Conservation (phyloP, 2,888 invertebrate genomes). For the Phalera bucephala region DNA sequence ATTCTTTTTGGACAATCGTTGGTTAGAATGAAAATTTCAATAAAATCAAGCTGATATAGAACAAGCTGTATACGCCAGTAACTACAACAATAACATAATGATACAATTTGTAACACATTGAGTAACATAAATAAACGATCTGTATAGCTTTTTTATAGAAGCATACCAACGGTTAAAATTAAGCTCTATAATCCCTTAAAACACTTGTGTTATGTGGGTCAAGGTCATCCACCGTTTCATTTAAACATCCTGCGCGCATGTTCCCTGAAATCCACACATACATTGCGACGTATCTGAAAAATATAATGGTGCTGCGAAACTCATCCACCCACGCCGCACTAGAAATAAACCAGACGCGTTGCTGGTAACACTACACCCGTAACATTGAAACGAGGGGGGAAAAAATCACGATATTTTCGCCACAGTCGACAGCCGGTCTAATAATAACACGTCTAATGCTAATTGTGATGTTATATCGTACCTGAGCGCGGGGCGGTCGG, state of each 20-base stretch:
- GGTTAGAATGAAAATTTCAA: too few species aligned
- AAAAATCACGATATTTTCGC: conserved; percentile 48
- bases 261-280: conserved; percentile 28
- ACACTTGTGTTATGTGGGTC: conserved; percentile 53
- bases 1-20: too few species aligned
- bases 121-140: too few species aligned
- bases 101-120: too few species aligned
- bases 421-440: conserved; percentile 38
- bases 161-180: conserved; percentile 4
- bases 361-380: conserved; percentile 75
- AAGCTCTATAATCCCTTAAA: conserved; percentile 20
- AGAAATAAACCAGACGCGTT: conserved; percentile 74
- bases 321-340: conserved; percentile 64
- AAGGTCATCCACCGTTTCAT: conserved; percentile 61
- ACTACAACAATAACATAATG: too few species aligned
- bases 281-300: conserved; percentile 38
- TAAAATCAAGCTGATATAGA: too few species aligned
- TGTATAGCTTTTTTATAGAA: too few species aligned
- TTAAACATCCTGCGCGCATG: conserved; percentile 25
- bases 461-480: conserved; percentile 35
- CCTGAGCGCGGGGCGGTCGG: conserved; percentile 42
- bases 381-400: conserved; percentile 52
- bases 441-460: conserved; percentile 40
- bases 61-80: too few species aligned
- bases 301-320: conserved; percentile 46